Evolutionary conservation across 2,113 vertebrate genomes (phyloP).

Genomic region (Lamprologus callipterus): DNA sequence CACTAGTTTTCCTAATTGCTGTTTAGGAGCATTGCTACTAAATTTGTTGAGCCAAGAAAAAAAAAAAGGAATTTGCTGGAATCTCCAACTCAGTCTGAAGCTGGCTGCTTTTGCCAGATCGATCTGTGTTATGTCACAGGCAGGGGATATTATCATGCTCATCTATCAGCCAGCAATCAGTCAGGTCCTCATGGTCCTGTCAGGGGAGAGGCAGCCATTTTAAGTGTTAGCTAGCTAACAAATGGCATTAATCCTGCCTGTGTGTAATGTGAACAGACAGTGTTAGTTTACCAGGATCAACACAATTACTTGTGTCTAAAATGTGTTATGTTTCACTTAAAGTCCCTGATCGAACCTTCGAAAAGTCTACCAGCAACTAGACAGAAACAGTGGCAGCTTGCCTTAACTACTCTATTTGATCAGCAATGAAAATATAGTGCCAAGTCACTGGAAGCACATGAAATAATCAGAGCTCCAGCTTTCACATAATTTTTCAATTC

Average conservation of each 20-base stretch:
- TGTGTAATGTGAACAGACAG: background rate
- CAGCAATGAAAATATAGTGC: background rate
- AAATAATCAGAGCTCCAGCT: background rate
- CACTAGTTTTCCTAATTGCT: background rate
- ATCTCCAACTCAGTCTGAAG: background rate
- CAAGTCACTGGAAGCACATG: background rate
- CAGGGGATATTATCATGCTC: background rate
- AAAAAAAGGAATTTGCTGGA: background rate
- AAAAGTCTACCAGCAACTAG: background rate
- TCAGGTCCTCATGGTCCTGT: background rate
- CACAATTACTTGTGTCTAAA: background rate
- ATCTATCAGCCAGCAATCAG: background rate
- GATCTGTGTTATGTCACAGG: slow-evolving; percentile 8
- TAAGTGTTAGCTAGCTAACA: background rate
- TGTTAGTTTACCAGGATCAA: background rate
- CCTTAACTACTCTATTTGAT: background rate
- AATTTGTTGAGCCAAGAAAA: background rate
- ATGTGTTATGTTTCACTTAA: background rate
- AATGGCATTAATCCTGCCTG: background rate
- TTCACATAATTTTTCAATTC: background rate
- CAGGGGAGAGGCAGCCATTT: background rate
- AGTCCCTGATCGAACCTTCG: background rate
- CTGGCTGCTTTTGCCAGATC: slow-evolving; percentile 7
- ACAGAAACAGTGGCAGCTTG: background rate
- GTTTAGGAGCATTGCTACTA: background rate